Evolutionary conservation across 2,888 invertebrate genomes (phyloP).

Genomic region (Pammene aurita): DNA sequence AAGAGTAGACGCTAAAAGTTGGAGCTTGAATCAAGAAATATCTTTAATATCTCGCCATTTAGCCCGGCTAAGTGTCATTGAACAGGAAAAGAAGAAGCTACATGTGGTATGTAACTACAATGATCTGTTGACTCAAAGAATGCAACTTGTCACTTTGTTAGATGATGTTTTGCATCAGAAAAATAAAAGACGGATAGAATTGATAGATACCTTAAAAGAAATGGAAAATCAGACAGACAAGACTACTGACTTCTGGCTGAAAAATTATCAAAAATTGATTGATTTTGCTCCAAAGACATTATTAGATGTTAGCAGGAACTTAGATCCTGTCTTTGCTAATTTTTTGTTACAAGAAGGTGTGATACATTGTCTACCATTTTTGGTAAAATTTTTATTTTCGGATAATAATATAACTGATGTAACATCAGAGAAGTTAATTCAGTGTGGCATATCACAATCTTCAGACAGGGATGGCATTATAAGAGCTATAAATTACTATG

Average conservation of each 20-base stretch:
- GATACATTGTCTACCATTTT: slow-evolving; percentile 89
- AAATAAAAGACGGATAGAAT: slow-evolving; percentile 85
- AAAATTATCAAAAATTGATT: slow-evolving; percentile 92
- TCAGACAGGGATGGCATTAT: slow-evolving; percentile 85
- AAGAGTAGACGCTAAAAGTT: slow-evolving; percentile 88
- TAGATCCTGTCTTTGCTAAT: slow-evolving; percentile 87
- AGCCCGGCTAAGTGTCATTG: slow-evolving; percentile 87
- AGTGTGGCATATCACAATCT: slow-evolving; percentile 82
- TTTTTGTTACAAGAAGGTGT: slow-evolving; percentile 88
- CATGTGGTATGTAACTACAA: slow-evolving; percentile 87
- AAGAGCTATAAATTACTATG: slow-evolving; percentile 85
- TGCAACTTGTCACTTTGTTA: slow-evolving; percentile 86
- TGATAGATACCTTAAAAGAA: slow-evolving; percentile 86
- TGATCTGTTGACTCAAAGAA: slow-evolving; percentile 87
- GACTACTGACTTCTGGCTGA: slow-evolving; percentile 87
- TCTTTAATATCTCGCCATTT: slow-evolving; percentile 88
- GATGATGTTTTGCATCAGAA: slow-evolving; percentile 88
- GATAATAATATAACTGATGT: slow-evolving; percentile 79
- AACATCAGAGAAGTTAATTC: slow-evolving; percentile 80
- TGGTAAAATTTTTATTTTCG: slow-evolving; percentile 84
- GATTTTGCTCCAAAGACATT: slow-evolving; percentile 88
- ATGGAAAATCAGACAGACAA: slow-evolving; percentile 85
- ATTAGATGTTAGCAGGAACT: slow-evolving; percentile 82
- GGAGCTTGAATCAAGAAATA: slow-evolving; percentile 90
- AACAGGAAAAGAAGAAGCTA: slow-evolving; percentile 87